Conservation (phyloP, 2,113 vertebrate genomes). For the Ivindomyrus marchei region DNA sequence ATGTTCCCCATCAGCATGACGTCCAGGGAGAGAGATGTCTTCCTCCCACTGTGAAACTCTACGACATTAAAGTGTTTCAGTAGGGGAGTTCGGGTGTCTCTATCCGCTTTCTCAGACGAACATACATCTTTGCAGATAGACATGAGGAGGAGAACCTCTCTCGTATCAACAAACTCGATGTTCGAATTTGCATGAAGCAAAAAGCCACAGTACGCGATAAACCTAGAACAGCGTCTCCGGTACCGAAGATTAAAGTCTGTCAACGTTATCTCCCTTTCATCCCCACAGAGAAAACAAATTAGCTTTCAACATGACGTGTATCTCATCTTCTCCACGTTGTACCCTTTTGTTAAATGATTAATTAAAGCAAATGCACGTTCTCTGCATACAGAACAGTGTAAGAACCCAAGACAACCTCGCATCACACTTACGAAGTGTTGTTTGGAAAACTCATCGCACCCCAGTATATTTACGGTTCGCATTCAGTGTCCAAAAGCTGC, state of each 20-base stretch:
- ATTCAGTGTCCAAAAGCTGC: background rate
- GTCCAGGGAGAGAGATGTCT: background rate
- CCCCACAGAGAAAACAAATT: slow-evolving; percentile 15
- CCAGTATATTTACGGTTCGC: background rate
- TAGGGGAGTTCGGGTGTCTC: background rate
- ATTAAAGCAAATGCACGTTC: background rate
- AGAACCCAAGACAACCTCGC: background rate
- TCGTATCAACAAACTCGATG: background rate
- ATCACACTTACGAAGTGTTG: background rate
- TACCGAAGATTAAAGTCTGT: background rate
- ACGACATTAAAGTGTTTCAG: background rate
- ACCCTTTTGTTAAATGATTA: slow-evolving; percentile 14
- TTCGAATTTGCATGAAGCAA: background rate
- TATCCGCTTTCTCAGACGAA: background rate
- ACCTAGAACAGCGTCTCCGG: background rate
- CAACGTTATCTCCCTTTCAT: background rate
- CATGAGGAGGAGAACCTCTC: background rate
- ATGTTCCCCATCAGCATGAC: background rate
- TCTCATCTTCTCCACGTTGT: background rate
- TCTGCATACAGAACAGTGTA: background rate
- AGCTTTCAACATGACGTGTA: slow-evolving; percentile 8
- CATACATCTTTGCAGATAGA: background rate
- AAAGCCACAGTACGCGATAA: background rate
- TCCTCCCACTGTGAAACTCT: background rate
- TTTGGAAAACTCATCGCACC: background rate